Percentiles rank a stretch among this genome's conserved stretches.
phyloP scores from a whole-genome alignment of 2,113 vertebrate species.

The Spea bombifrons region DNA sequence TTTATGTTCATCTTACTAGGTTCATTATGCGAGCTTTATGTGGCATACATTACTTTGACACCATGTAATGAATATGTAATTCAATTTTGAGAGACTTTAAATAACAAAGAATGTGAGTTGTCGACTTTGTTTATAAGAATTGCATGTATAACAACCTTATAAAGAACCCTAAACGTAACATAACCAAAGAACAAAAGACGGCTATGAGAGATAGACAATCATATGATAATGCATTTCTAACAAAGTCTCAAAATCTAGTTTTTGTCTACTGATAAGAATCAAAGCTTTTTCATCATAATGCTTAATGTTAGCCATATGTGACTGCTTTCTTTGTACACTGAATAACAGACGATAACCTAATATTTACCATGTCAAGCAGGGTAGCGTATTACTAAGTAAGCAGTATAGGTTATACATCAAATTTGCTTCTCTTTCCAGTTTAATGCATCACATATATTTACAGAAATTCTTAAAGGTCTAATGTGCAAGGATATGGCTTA shows the following conservation, averaged over 20 bases:
- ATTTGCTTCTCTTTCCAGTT: not conserved
- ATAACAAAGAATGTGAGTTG: no score
- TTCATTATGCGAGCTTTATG: no score
- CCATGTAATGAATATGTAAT: no score
- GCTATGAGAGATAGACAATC: not conserved
- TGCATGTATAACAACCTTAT: not conserved
- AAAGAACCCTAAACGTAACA: not conserved
- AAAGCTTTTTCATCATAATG: constrained; percentile 23
- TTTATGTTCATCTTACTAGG: no score
- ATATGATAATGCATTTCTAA: constrained; percentile 8
- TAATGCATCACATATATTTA: not conserved
- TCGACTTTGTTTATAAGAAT: no score
- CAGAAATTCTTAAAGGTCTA: not conserved
- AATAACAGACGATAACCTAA: constrained; percentile 4
- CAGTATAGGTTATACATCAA: not conserved
- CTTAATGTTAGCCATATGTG: constrained; percentile 30
- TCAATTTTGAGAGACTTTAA: no score
- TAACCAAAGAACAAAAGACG: not conserved
- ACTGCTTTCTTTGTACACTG: constrained; percentile 15
- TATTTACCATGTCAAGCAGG: constrained; percentile 5
- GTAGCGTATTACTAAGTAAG: not conserved
- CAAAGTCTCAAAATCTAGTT: constrained; percentile 36
- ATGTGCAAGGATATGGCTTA: not conserved
- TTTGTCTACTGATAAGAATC: constrained; percentile 29
- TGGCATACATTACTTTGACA: no score